Conservation (phyloP, 2,113 vertebrate genomes). For the Ammodytes dubius region DNA sequence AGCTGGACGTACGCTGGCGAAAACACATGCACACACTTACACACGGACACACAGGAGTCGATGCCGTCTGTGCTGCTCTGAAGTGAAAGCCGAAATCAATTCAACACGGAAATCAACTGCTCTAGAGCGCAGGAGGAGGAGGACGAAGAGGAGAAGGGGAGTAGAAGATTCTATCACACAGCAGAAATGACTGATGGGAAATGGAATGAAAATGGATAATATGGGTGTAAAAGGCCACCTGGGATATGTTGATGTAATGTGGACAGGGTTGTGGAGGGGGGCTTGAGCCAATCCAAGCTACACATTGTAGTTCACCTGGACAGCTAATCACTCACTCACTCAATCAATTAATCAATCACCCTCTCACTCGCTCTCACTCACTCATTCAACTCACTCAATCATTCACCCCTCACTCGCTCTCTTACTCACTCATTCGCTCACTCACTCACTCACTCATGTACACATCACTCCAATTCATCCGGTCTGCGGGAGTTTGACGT, state of each 20-base stretch:
- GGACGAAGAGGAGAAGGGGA: neutral
- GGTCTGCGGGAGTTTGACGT: neutral
- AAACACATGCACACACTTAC: neutral
- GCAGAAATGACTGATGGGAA: constrained; percentile 1
- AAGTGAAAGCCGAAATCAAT: constrained; percentile 69
- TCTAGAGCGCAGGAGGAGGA: constrained; percentile 30
- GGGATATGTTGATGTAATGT: neutral
- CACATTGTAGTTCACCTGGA: neutral
- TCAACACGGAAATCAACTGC: constrained; percentile 61
- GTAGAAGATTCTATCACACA: constrained; percentile 6
- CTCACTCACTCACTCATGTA: too few relatives aligned
- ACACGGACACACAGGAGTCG: neutral
- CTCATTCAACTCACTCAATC: too few relatives aligned
- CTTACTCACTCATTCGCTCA: too few relatives aligned
- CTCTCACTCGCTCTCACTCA: too few relatives aligned
- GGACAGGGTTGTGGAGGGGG: neutral
- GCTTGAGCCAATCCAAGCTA: neutral
- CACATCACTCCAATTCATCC: too few relatives aligned
- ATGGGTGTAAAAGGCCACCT: neutral
- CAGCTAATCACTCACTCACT: neutral
- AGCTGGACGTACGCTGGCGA: constrained; percentile 1
- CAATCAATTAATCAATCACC: too few relatives aligned
- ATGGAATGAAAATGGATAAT: neutral
- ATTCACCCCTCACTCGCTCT: too few relatives aligned
- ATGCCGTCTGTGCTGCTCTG: constrained; percentile 49